A percentile compares a stretch with the other conserved stretches of the same genome.
Conservation (phyloP, 2,797 vertebrate species). For the Argyrosomus regius region DNA sequence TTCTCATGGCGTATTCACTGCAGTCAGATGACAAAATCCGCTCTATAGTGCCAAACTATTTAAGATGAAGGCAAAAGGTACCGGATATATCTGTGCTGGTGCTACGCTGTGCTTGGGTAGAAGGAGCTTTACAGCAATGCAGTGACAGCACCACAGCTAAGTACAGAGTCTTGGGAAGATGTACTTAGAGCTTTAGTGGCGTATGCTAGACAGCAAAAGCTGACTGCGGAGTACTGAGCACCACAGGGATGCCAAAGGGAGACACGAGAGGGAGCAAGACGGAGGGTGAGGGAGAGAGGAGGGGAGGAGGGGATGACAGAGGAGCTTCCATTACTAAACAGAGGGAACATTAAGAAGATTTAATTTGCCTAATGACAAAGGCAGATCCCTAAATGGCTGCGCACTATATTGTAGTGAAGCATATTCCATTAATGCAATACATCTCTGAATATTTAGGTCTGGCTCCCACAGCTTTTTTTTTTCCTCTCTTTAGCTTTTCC, state of each 20-base stretch:
- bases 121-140: constrained; percentile 73
- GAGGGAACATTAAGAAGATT: constrained; percentile 78
- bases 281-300: constrained; percentile 35
- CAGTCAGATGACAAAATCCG: constrained; percentile 6
- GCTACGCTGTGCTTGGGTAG: constrained; percentile 44
- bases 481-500: constrained; percentile 36
- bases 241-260: constrained; percentile 73
- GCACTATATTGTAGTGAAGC: constrained; percentile 68
- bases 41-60: constrained; percentile 15
- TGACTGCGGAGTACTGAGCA: constrained; percentile 74
- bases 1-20: neutral
- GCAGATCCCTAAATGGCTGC: constrained; percentile 72
- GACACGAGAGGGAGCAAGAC: constrained; percentile 68
- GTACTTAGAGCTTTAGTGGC: constrained; percentile 78
- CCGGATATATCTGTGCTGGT: constrained; percentile 29
- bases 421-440: constrained; percentile 73
- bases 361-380: constrained; percentile 80
- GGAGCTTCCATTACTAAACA: constrained; percentile 76
- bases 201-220: constrained; percentile 76
- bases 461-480: constrained; percentile 42
- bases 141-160: constrained; percentile 75
- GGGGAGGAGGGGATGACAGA: constrained; percentile 58
- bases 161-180: constrained; percentile 76
- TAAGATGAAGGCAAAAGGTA: constrained; percentile 23
- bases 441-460: constrained; percentile 68